A percentile compares a stretch with the other conserved stretches of the same genome.
phyloP scores from a whole-genome alignment of 2,797 vertebrate genomes.

The Argentina silus region DNA sequence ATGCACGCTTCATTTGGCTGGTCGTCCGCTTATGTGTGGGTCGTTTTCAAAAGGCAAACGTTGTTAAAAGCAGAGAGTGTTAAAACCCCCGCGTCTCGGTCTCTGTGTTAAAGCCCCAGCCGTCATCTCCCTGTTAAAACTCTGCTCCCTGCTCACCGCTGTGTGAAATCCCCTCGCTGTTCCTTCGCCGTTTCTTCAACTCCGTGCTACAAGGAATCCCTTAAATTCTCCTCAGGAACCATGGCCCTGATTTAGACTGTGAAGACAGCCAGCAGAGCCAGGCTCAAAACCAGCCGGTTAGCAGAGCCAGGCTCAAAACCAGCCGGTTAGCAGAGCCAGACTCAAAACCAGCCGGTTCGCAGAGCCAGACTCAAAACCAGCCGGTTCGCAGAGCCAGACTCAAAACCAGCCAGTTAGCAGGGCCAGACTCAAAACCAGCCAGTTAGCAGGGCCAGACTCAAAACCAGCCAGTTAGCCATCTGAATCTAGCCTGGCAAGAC shows the following conservation, averaged over 20 bases:
- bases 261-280: slow-evolving; percentile 70
- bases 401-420: too few species aligned
- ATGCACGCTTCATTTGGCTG: too few species aligned
- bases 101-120: too few species aligned
- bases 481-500: slow-evolving; percentile 63
- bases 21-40: too few species aligned
- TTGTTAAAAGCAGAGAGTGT: not conserved
- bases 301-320: not conserved
- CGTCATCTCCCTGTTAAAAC: not conserved
- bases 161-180: slow-evolving; percentile 63
- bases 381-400: too few species aligned
- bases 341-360: too few species aligned
- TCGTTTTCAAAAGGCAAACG: not conserved
- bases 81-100: too few species aligned
- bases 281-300: slow-evolving; percentile 53
- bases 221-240: slow-evolving; percentile 64
- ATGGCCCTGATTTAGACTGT: slow-evolving; percentile 65
- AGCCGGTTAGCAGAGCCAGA: too few species aligned
- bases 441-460: slow-evolving; percentile 66
- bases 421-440: slow-evolving; percentile 24
- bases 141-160: not conserved
- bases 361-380: too few species aligned
- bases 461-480: slow-evolving; percentile 61
- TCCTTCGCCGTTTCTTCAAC: slow-evolving; percentile 50
- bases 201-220: slow-evolving; percentile 69